These are phyloP conservation scores for Tupaia tana DNA, from an alignment of 2,113 vertebrate genomes.

Conservation along the genomic window DNA sequence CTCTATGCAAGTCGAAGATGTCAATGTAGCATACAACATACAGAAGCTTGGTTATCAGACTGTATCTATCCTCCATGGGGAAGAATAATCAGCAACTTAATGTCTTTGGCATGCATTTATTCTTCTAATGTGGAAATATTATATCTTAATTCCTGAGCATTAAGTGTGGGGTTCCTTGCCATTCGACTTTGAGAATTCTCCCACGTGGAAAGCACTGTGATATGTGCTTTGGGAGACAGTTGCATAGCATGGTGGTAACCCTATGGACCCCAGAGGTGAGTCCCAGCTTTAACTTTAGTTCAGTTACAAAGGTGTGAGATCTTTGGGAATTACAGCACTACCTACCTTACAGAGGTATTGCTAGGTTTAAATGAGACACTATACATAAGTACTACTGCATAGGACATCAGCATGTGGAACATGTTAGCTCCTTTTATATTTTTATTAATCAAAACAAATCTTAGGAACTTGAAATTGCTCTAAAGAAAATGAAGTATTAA, in stretches of 20 bases:
- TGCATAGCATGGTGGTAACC: neutral
- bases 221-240: neutral
- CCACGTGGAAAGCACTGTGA: neutral
- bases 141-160: constrained; percentile 46
- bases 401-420: neutral
- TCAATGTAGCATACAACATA: neutral
- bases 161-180: neutral
- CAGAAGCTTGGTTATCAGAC: neutral
- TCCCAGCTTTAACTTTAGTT: neutral
- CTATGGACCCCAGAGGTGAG: neutral
- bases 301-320: neutral
- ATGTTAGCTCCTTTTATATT: neutral
- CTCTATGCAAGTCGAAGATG: neutral
- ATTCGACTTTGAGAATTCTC: neutral
- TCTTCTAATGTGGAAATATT: neutral
- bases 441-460: constrained; percentile 1
- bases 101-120: neutral
- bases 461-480: neutral
- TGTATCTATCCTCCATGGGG: neutral
- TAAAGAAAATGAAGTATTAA: neutral
- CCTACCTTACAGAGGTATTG: neutral
- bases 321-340: neutral
- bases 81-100: constrained; percentile 29
- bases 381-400: neutral
- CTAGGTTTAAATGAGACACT: neutral